Base-by-base conservation (phyloP, 2,113 vertebrate species). In the Tiliqua scincoides region DNA sequence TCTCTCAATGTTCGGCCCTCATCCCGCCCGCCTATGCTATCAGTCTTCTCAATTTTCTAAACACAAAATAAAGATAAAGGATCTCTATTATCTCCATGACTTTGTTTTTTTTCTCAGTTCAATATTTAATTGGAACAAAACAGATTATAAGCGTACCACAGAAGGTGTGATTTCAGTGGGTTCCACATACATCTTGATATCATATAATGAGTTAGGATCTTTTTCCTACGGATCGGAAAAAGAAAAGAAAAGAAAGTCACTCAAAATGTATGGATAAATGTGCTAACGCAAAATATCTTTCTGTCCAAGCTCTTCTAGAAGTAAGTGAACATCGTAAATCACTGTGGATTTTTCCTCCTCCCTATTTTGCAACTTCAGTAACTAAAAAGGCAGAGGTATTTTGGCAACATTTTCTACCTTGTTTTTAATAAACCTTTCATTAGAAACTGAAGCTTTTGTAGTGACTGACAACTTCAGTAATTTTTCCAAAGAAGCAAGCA, bases 111-210 rank as follows among this genome's bases (percentile, higher is more conserved):
- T 70, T 25, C 57, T 90, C 52, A 7, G 37, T 27, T 59, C 7
- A 71, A 91, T 61, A 10, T 32, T 77, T 57, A 54, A 15, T 57
- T 1, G 84, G 85, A 88, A 1, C 8, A 74, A 48, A 35, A 70
- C 85, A 32, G 62, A 77, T 14, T 81, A 15, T 62, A 87, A 68
- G 75, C 95, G 0, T 96, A 99, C 98, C 97, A 97, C 94, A 23
- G 97, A 94, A 14, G 97, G 97, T 23, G 97, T 98, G 78, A 99
- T 98, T 94, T 99, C 98, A 63, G 97, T 98, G 54, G 98, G 98
- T 43, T 99, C 97, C 95, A 99, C 98, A 1, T 99, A 99, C 77
- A 97, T 97, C 92, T 97, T 98, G 89, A 97, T 91, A 0, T 97
- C 98, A 67, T 99, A 99, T 68, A 99, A 96, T 3, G 97, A 97